Evolutionary conservation across 2,888 invertebrate species (phyloP).

Genomic region (Timema podura): DNA sequence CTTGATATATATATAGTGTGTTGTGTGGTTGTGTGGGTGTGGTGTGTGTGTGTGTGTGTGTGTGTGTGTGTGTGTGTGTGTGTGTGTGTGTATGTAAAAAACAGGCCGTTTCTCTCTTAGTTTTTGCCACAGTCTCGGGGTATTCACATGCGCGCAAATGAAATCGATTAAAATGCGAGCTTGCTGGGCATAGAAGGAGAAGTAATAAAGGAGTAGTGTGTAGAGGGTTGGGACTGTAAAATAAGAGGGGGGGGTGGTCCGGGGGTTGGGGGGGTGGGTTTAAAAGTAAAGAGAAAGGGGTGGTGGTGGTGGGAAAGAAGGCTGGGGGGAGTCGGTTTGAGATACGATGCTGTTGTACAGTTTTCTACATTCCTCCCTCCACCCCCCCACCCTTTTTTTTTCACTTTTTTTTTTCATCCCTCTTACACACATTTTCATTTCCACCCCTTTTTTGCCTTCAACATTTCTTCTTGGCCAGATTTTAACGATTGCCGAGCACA

Average conservation of each 20-base stretch:
- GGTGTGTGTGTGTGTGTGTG: slow-evolving; percentile 2
- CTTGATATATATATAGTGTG: too few species aligned
- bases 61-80: slow-evolving; percentile 14
- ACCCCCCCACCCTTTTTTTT: slow-evolving; percentile 17
- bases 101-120: slow-evolving; percentile 21
- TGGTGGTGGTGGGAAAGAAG: slow-evolving; percentile 20
- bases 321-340: slow-evolving; percentile 18
- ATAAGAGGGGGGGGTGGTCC: slow-evolving; percentile 26
- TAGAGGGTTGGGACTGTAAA: too few species aligned
- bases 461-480: slow-evolving; percentile 43
- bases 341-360: slow-evolving; percentile 27
- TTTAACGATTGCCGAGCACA: slow-evolving; percentile 44
- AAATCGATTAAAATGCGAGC: slow-evolving; percentile 64
- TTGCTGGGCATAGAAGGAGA: slow-evolving; percentile 30
- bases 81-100: neutral
- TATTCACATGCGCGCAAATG: slow-evolving; percentile 59
- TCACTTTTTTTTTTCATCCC: neutral
- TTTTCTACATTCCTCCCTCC: slow-evolving; percentile 33
- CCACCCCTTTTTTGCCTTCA: slow-evolving; percentile 28
- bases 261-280: slow-evolving; percentile 28
- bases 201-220: slow-evolving; percentile 31
- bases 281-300: slow-evolving; percentile 28
- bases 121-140: slow-evolving; percentile 48
- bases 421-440: slow-evolving; percentile 16
- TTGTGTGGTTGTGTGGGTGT: slow-evolving; percentile 4